Base-by-base conservation (phyloP, 2,888 invertebrate genomes). In the Mystacides longicornis region DNA sequence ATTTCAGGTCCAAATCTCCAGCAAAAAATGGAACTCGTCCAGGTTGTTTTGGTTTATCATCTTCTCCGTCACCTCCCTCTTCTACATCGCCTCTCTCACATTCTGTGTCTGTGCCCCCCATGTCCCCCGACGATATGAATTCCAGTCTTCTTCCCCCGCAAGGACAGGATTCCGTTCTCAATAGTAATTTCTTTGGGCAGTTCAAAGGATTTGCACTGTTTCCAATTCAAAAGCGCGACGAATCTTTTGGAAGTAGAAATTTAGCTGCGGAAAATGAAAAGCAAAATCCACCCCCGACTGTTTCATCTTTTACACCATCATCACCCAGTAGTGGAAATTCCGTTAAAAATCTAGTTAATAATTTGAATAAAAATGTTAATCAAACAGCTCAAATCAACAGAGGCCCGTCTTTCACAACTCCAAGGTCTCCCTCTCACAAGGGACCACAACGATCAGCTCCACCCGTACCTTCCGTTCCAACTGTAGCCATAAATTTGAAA, bases 201-300 rank as follows among this genome's bases (percentile, higher is more conserved):
- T 91, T 90, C 73, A 89, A 89, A 71, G 92, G 92, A 1, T 93
- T 92, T 70, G 85, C 87, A 0, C 77, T 93, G 46, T 79, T 83
- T 0, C 87, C 88, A 0, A 74, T 85, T 1, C 78, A 79, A 31
- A 76, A 75, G 64, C 50, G 54, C 50, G 58, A 61, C n/a, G 55
- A 57, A 14, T 64, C 67, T 52, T 54, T 54, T n/a, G 57, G 57
- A 2, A 60, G 56, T 18, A 52, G 52, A 45, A 62, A 58, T 59
- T 51, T 60, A 43, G 18, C 52, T 51, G 48, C 52, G 50, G 54
- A 60, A 42, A 57, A 52, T 48, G 57, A 58, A 51, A 43, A 54
- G 27, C 37, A 14, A 14, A 51, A 51, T 33, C 42, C 27, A 64
- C 67, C 58, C 52, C 57, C 62, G 4, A 60, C 63, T 9, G 59